Percentiles rank a stretch among this genome's conserved stretches.
Conservation (phyloP, 2,797 vertebrate genomes). For the Pangasius mekongensis region DNA sequence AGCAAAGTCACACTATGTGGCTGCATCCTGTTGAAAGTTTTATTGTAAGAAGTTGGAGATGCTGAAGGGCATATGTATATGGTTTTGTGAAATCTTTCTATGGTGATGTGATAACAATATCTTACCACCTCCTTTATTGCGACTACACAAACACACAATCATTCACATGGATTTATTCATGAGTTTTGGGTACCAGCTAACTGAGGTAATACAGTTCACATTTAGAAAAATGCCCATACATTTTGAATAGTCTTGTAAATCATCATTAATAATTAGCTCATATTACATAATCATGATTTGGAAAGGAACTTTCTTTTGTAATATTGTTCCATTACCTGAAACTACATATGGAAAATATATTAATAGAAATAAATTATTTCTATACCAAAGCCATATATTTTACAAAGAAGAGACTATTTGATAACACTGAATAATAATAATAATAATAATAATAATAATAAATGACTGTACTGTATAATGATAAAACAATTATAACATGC, state of each 20-base stretch:
- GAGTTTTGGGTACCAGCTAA: background rate
- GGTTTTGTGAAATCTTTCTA: background rate
- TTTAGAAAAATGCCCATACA: background rate
- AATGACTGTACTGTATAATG: background rate
- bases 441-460: background rate
- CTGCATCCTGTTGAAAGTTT: constrained; percentile 67
- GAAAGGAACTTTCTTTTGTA: background rate
- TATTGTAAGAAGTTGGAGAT: constrained; percentile 61
- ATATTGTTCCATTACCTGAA: background rate
- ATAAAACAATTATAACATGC: background rate
- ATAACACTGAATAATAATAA: background rate
- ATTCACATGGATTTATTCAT: background rate
- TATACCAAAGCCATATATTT: background rate
- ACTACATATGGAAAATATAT: background rate
- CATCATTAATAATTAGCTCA: background rate
- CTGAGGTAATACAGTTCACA: background rate
- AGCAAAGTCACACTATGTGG: constrained; percentile 66
- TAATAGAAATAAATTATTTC: background rate
- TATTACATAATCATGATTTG: background rate
- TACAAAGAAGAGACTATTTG: background rate
- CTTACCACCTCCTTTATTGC: background rate
- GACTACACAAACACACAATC: background rate
- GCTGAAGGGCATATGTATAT: constrained; percentile 61
- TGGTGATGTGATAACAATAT: background rate
- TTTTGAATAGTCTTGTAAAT: background rate